Evolutionary conservation across 2,113 vertebrate species (phyloP).

Genomic region (Nothocercus julius): DNA sequence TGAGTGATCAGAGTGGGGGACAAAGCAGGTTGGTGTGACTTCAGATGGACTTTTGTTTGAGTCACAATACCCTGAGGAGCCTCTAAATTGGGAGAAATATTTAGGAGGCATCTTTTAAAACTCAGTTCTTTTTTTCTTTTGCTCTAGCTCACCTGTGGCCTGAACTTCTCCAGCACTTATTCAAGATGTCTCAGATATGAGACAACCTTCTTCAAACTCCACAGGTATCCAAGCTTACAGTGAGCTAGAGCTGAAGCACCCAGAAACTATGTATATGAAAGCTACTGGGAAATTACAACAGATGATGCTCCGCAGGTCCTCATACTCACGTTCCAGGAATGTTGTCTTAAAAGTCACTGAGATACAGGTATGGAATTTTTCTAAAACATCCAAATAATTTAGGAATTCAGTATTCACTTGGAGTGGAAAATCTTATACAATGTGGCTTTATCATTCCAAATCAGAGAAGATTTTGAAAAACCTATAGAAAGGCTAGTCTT

Average conservation of each 20-base stretch:
- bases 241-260: neutral
- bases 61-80: fast-evolving
- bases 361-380: neutral
- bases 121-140: neutral
- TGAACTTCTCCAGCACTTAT: neutral
- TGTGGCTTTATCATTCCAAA: neutral
- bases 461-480: neutral
- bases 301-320: neutral
- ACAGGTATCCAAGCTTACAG: neutral
- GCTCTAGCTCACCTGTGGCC: neutral
- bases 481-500: neutral
- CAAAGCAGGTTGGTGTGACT: neutral
- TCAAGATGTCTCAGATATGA: neutral
- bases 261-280: neutral
- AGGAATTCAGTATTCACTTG: neutral
- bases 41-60: neutral
- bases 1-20: neutral
- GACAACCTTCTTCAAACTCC: neutral
- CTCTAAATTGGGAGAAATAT: neutral
- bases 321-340: neutral
- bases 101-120: neutral
- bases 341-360: neutral
- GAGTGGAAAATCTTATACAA: neutral
- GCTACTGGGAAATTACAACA: neutral
- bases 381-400: neutral